These are phyloP conservation scores for Lamellibrachia columna DNA, from an alignment of 2,888 invertebrate species.

Conservation along the genomic window DNA sequence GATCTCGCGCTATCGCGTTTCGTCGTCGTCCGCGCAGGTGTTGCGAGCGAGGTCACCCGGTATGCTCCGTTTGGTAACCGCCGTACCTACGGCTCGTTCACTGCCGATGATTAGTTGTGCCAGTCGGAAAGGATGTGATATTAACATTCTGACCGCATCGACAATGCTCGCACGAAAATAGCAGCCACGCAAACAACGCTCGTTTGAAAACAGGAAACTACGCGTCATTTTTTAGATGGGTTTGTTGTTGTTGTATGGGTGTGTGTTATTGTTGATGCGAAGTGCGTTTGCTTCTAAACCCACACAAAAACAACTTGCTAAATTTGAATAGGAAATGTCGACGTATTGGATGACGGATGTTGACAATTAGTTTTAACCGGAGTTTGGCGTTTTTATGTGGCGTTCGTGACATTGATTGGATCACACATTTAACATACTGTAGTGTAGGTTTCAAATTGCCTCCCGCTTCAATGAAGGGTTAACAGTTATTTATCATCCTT, in stretches of 20 bases:
- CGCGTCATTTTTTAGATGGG: neutral
- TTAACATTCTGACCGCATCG: neutral
- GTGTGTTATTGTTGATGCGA: neutral
- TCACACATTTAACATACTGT: neutral
- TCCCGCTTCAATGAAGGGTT: neutral
- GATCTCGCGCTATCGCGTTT: neutral
- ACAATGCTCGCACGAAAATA: constrained; percentile 10
- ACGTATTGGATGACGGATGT: neutral
- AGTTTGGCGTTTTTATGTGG: neutral
- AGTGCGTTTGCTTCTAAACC: neutral
- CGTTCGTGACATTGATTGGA: neutral
- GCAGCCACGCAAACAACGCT: neutral
- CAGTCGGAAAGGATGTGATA: neutral
- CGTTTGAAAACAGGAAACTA: neutral
- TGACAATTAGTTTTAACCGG: neutral
- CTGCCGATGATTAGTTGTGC: too few species aligned
- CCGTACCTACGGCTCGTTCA: neutral
- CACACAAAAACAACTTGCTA: neutral
- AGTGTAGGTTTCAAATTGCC: neutral
- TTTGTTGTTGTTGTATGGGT: neutral
- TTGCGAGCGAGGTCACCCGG: neutral
- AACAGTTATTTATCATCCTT: neutral
- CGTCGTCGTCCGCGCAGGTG: neutral
- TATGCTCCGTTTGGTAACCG: neutral
- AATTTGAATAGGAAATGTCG: neutral